phyloP scores from a whole-genome alignment of 2,797 vertebrate genomes.

The Acipenser oxyrinchus region DNA sequence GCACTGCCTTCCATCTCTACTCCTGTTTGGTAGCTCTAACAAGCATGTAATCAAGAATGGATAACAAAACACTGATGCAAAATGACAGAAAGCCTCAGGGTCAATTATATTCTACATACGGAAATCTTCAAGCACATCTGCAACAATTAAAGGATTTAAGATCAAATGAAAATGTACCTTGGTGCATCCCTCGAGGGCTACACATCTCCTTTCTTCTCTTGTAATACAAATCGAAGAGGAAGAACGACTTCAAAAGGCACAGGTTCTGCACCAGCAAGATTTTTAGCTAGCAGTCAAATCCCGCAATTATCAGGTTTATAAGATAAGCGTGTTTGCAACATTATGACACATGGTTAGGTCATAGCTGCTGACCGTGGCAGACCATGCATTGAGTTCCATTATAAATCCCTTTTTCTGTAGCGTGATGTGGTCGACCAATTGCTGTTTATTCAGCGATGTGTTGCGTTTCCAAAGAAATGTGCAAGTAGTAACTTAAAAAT shows the following conservation, averaged over 20 bases:
- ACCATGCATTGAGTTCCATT: background rate
- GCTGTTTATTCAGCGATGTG: no score
- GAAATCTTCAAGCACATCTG: conserved; percentile 2
- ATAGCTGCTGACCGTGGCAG: no score
- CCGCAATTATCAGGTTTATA: background rate
- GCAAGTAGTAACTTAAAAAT: no score
- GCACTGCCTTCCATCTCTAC: no score
- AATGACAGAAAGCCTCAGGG: conserved; percentile 6
- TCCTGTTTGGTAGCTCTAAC: no score
- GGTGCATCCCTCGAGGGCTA: background rate
- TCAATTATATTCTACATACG: conserved; percentile 11
- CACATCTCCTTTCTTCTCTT: background rate
- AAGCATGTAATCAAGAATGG: no score
- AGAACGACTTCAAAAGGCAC: conserved; percentile 1
- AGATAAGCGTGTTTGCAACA: background rate
- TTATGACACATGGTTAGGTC: no score
- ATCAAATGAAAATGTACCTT: background rate
- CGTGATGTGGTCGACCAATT: no score
- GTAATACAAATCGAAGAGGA: background rate
- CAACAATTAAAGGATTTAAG: background rate
- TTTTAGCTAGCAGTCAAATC: background rate
- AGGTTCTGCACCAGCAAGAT: background rate
- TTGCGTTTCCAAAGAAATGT: no score
- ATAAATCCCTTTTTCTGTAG: no score
- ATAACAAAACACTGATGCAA: background rate